Conservation (phyloP, 1,140 invertebrate genomes). For the Laupala kohalensis region DNA sequence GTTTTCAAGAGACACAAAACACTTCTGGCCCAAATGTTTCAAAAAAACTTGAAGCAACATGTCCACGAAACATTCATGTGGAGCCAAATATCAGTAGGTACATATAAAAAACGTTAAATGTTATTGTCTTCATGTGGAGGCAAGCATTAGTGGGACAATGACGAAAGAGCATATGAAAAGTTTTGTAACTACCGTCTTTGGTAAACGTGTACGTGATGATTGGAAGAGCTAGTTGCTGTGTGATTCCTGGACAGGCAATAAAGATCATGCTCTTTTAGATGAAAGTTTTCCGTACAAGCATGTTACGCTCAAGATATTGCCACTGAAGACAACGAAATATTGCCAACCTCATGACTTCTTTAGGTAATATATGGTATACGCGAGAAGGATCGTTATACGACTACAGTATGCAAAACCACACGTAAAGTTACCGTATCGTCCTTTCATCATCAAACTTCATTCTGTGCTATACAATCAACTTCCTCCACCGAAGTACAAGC, state of each 20-base stretch:
- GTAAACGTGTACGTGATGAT: not conserved
- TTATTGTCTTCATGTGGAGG: too few relatives aligned
- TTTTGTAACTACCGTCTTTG: not conserved
- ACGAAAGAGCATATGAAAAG: constrained; percentile 1
- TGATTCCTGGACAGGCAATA: not conserved
- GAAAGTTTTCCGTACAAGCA: not conserved
- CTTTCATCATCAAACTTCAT: not conserved
- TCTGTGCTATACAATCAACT: not conserved
- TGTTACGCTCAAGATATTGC: not conserved
- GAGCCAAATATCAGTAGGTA: not conserved
- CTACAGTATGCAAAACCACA: too few relatives aligned
- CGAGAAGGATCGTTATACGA: not conserved
- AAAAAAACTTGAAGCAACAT: not conserved
- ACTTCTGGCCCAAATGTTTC: too few relatives aligned
- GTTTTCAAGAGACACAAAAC: not conserved
- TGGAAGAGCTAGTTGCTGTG: not conserved
- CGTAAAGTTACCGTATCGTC: not conserved
- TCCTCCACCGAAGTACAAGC: not conserved
- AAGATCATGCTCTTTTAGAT: not conserved
- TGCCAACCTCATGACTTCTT: not conserved
- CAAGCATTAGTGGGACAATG: not conserved
- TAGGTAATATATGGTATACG: not conserved
- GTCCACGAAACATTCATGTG: not conserved
- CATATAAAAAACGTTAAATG: too few relatives aligned
- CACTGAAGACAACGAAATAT: not conserved